phyloP scores from a whole-genome alignment of 2,113 vertebrate species.

The Bubalus kerabau region DNA sequence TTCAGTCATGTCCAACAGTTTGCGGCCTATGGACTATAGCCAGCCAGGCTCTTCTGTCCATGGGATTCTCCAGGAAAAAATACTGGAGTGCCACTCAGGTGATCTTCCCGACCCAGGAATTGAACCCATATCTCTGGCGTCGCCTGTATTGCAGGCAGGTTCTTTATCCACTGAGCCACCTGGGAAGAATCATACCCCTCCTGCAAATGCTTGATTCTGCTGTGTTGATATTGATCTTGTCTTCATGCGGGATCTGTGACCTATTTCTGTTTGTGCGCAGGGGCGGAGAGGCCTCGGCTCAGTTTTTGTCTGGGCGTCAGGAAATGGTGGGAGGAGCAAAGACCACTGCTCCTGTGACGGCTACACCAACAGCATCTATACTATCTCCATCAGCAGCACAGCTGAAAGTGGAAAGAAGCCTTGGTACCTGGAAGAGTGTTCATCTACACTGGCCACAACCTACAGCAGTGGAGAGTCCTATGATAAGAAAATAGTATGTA shows the following conservation, averaged over 20 bases:
- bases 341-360: slow-evolving; percentile 99
- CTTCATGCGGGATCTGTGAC: neutral
- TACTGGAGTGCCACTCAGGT: neutral
- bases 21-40: neutral
- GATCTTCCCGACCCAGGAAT: neutral
- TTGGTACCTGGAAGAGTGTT: slow-evolving; percentile 98
- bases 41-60: neutral
- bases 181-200: neutral
- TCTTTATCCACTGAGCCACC: neutral
- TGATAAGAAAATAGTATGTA: slow-evolving; percentile 96
- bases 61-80: neutral
- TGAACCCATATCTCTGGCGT: neutral
- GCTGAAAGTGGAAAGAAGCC: slow-evolving; percentile 98
- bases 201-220: neutral
- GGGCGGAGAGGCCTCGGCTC: slow-evolving; percentile 95
- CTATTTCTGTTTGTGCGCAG: slow-evolving; percentile 78
- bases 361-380: slow-evolving; percentile 99
- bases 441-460: slow-evolving; percentile 96
- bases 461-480: slow-evolving; percentile 99
- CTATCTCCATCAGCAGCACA: slow-evolving; percentile 98
- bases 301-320: slow-evolving; percentile 98
- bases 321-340: slow-evolving; percentile 96
- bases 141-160: neutral
- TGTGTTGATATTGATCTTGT: neutral
- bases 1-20: neutral